phyloP scores from a whole-genome alignment of 2,888 invertebrate species.

The Acleris holmiana region DNA sequence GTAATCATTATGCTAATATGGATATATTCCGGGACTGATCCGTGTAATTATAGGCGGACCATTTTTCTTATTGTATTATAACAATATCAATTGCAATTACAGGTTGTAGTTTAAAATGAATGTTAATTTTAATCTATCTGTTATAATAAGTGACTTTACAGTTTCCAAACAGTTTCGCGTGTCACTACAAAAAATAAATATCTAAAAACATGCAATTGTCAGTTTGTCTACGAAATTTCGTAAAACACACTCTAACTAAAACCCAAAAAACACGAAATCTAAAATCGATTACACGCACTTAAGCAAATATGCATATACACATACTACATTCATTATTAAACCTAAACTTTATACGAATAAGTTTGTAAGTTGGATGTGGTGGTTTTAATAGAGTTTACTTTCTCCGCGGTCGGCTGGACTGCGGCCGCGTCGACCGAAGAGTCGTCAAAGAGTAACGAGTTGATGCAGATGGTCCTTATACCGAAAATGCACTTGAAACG shows the following conservation, averaged over 20 bases:
- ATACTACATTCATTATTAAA: background rate
- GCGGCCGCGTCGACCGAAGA: slow-evolving; percentile 65
- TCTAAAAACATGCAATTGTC: background rate
- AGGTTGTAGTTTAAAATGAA: too few species aligned
- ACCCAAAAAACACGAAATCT: slow-evolving; percentile 22
- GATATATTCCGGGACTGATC: too few species aligned
- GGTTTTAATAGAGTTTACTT: slow-evolving; percentile 70
- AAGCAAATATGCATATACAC: slow-evolving; percentile 33
- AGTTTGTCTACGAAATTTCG: background rate
- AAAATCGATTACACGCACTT: slow-evolving; percentile 36
- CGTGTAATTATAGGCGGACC: too few species aligned
- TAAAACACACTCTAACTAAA: background rate
- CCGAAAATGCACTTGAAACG: too few species aligned
- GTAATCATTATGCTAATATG: too few species aligned
- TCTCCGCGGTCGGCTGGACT: slow-evolving; percentile 67
- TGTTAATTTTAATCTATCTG: too few species aligned
- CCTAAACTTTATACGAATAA: slow-evolving; percentile 15
- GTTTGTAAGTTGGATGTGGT: slow-evolving; percentile 34
- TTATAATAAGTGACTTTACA: too few species aligned
- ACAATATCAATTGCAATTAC: too few species aligned
- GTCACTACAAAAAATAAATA: too few species aligned
- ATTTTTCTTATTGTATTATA: too few species aligned
- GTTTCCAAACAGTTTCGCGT: too few species aligned
- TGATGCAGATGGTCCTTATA: background rate
- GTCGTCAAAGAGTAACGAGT: slow-evolving; percentile 51